phyloP scores from a whole-genome alignment of 1,140 invertebrate species.

The Druon quercuslanigerum region DNA sequence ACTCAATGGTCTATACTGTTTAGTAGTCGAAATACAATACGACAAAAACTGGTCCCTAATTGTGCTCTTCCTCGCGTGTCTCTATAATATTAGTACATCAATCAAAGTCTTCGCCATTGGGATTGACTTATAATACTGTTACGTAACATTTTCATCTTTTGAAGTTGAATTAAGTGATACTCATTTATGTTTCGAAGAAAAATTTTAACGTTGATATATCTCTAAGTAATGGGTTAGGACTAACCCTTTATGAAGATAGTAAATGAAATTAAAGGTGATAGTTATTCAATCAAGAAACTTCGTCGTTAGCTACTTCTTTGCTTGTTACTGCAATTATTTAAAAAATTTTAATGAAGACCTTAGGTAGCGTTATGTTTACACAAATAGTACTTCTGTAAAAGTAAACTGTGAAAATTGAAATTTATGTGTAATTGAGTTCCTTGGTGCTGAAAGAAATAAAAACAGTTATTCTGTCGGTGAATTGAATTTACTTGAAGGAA shows the following conservation, averaged over 20 bases:
- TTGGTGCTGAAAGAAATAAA: not conserved
- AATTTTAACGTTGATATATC: too few relatives aligned
- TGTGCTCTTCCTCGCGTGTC: constrained; percentile 16
- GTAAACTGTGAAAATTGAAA: not conserved
- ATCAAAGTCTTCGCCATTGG: not conserved
- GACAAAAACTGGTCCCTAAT: not conserved
- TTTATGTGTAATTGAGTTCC: constrained; percentile 12
- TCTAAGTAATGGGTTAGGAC: too few relatives aligned
- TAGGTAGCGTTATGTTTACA: not conserved
- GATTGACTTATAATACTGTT: not conserved
- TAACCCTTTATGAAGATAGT: too few relatives aligned
- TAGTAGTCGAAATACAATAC: constrained; percentile 4
- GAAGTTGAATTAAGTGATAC: not conserved
- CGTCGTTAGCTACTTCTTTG: too few relatives aligned
- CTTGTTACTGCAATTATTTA: too few relatives aligned
- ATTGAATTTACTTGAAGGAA: not conserved
- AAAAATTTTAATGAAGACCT: too few relatives aligned
- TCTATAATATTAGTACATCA: not conserved
- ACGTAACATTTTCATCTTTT: not conserved
- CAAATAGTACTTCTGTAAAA: not conserved
- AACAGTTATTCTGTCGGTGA: constrained; percentile 8
- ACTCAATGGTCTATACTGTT: not conserved
- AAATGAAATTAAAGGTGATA: too few relatives aligned
- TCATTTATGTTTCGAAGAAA: too few relatives aligned
- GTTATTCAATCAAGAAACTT: too few relatives aligned